Evolutionary conservation across 1,140 invertebrate species (phyloP).

Genomic region (Subanguina moxae): DNA sequence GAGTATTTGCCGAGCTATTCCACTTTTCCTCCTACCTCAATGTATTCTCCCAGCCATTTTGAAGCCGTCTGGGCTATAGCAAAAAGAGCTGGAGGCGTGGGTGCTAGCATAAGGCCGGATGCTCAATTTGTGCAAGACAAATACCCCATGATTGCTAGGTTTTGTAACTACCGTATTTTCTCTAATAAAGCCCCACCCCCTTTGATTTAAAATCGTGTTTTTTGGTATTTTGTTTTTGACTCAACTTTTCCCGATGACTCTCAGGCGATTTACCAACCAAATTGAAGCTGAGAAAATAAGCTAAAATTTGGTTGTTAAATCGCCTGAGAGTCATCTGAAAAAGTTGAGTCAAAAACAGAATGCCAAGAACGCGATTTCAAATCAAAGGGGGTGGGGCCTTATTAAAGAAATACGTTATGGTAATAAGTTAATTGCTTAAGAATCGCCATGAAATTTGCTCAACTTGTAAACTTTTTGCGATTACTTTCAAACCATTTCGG

Average conservation of each 20-base stretch:
- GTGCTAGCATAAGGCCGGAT: neutral
- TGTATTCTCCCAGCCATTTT: neutral
- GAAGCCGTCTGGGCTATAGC: neutral
- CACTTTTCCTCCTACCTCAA: conserved; percentile 1
- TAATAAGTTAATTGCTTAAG: neutral
- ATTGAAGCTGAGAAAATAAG: too few species aligned
- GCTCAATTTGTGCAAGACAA: neutral
- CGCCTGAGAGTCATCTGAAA: too few species aligned
- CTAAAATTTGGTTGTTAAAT: too few species aligned
- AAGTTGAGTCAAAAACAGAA: too few species aligned
- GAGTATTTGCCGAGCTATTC: conserved; percentile 3
- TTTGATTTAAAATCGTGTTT: too few species aligned
- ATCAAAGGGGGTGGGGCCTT: too few species aligned
- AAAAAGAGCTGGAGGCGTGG: neutral
- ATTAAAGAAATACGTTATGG: too few species aligned
- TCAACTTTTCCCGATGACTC: too few species aligned
- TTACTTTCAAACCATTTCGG: neutral
- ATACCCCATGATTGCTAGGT: neutral
- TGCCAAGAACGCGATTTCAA: too few species aligned
- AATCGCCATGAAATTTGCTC: conserved; percentile 19
- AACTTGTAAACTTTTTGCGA: conserved; percentile 12
- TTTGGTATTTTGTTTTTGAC: too few species aligned
- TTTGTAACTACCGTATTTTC: neutral
- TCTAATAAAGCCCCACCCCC: neutral
- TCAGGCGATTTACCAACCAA: too few species aligned